phyloP scores from a whole-genome alignment of 2,113 vertebrate species.

The Channa argus region DNA sequence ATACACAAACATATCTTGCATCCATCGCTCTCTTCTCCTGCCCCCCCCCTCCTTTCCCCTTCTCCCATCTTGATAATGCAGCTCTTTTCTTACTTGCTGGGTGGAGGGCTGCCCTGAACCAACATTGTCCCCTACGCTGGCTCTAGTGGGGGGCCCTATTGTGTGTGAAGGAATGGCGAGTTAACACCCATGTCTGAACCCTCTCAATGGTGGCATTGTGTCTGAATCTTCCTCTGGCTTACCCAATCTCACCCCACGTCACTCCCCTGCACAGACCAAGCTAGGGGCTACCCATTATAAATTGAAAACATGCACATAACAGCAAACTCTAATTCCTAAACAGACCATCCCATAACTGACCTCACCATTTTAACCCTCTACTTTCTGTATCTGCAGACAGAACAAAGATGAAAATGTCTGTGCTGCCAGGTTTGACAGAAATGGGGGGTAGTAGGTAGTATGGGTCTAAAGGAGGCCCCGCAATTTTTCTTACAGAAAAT shows the following conservation, averaged over 20 bases:
- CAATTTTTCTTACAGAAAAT: slow-evolving; percentile 57
- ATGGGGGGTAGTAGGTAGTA: slow-evolving; percentile 45
- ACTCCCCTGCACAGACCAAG: slow-evolving; percentile 48
- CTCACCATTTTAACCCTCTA: slow-evolving; percentile 13
- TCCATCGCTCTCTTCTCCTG: slow-evolving; percentile 38
- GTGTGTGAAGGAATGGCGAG: slow-evolving; percentile 84
- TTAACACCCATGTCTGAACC: slow-evolving; percentile 85
- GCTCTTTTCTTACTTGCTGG: slow-evolving; percentile 77
- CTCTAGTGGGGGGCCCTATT: slow-evolving; percentile 82
- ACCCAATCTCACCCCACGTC: slow-evolving; percentile 62
- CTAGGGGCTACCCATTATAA: slow-evolving; percentile 50
- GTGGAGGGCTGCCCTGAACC: slow-evolving; percentile 79
- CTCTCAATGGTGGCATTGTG: slow-evolving; percentile 86
- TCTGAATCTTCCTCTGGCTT: slow-evolving; percentile 81
- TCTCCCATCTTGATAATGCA: slow-evolving; percentile 71
- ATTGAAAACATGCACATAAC: slow-evolving; percentile 61
- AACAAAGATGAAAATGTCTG: slow-evolving; percentile 31
- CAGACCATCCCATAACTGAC: slow-evolving; percentile 41
- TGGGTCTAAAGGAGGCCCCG: slow-evolving; percentile 44
- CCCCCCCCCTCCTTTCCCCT: slow-evolving; percentile 30
- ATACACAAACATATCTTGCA: slow-evolving; percentile 67
- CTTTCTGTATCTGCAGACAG: slow-evolving; percentile 42
- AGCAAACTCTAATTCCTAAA: slow-evolving; percentile 47
- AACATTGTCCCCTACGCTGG: slow-evolving; percentile 83
- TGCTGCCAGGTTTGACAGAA: slow-evolving; percentile 38